phyloP scores from a whole-genome alignment of 2,113 vertebrate species.

The Camelus dromedarius region DNA sequence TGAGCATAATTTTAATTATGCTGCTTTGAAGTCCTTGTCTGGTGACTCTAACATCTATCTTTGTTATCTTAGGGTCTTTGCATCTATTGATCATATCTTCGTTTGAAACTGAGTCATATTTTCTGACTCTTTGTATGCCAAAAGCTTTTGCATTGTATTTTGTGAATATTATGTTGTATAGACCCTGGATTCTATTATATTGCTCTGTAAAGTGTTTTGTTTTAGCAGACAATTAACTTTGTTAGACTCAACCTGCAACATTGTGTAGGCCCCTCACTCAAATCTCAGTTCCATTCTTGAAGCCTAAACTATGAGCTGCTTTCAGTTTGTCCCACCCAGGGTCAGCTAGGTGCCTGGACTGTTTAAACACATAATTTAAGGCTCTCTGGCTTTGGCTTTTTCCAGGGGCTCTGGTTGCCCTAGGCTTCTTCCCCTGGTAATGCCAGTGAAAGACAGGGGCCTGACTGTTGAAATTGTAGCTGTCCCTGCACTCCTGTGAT shows the following conservation, averaged over 20 bases:
- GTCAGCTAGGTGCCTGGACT: neutral
- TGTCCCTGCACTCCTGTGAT: neutral
- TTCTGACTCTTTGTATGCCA: slow-evolving; percentile 27
- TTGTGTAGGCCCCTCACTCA: neutral
- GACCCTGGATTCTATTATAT: neutral
- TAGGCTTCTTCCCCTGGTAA: neutral
- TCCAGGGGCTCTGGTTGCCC: neutral
- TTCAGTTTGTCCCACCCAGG: neutral
- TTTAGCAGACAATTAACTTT: slow-evolving; percentile 1
- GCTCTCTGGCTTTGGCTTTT: neutral
- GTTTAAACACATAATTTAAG: neutral
- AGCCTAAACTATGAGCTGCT: neutral
- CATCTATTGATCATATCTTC: slow-evolving; percentile 7
- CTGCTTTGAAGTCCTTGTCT: neutral
- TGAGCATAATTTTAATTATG: slow-evolving; percentile 33
- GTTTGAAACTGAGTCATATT: slow-evolving; percentile 21
- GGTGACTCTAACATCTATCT: slow-evolving; percentile 20
- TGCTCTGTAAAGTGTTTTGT: slow-evolving; percentile 26
- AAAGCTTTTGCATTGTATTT: slow-evolving; percentile 7
- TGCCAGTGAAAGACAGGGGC: neutral
- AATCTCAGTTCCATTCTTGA: neutral
- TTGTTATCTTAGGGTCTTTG: neutral
- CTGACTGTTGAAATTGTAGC: neutral
- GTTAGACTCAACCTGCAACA: neutral
- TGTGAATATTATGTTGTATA: slow-evolving; percentile 1